These are phyloP conservation scores for Amphilophus citrinellus DNA, from an alignment of 2,113 vertebrate species.

Conservation along the genomic window DNA sequence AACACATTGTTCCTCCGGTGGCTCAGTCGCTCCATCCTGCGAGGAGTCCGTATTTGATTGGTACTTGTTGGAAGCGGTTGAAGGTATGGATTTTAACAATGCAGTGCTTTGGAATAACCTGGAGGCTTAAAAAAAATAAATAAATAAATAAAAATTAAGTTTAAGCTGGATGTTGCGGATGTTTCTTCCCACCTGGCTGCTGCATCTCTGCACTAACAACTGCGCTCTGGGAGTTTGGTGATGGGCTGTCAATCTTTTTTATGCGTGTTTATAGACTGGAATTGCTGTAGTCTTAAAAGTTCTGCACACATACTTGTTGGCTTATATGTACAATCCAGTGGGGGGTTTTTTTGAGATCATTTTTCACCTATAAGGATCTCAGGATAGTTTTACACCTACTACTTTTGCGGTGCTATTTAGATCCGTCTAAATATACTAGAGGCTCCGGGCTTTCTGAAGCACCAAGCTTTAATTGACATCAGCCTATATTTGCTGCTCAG, in stretches of 20 bases:
- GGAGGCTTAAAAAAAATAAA: neutral
- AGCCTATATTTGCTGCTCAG: conserved; percentile 34
- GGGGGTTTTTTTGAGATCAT: conserved; percentile 26
- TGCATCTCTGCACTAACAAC: conserved; percentile 51
- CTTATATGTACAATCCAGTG: neutral
- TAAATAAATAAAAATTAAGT: neutral
- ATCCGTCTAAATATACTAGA: conserved; percentile 74
- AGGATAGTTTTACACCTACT: conserved; percentile 70
- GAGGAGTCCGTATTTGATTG: conserved; percentile 26
- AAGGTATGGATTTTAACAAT: conserved; percentile 61
- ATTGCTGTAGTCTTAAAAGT: conserved; percentile 9
- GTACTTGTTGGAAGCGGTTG: conserved; percentile 14
- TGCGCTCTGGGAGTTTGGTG: conserved; percentile 56
- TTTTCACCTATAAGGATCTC: conserved; percentile 50
- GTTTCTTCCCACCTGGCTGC: conserved; percentile 35
- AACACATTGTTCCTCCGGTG: conserved; percentile 26
- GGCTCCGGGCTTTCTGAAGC: conserved; percentile 16
- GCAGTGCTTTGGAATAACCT: neutral
- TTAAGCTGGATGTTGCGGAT: conserved; percentile 23
- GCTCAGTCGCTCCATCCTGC: conserved; percentile 25
- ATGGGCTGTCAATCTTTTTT: conserved; percentile 42
- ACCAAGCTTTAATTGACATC: conserved; percentile 21
- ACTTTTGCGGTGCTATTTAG: conserved; percentile 70
- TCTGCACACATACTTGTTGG: neutral
- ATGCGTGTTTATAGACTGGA: neutral